Evolutionary conservation across 2,113 vertebrate genomes (phyloP), one percentile per base, ranked within the genome.

Genomic region (Myotis brandtii): DNA sequence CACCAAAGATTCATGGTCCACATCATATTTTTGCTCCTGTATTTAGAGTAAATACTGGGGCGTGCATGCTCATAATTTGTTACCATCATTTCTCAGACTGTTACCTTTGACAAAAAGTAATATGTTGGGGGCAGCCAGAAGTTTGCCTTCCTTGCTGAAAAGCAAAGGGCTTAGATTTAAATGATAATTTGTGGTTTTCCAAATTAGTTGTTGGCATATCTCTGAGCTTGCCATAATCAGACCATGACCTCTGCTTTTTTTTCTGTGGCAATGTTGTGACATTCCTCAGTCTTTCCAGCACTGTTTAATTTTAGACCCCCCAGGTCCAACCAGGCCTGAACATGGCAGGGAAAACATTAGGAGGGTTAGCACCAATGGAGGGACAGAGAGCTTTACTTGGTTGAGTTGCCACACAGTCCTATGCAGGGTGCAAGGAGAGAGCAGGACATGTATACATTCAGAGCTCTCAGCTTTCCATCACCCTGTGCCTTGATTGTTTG

Each of bases 11-110:
- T 95, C 84, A 91, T 2, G 46, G 64, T n/a, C 85, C 59, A 16
- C 37, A 87, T 89, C 89, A 54, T 77, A 91, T 80, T 64, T 89
- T 46, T 94, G 30, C 86, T 95, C 93, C 77, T 97, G 83, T 62
- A 73, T 94, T 52, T 89, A 30, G 86, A 82, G 30, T 77, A 66
- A 97, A 93, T 69, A 82, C 2, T 67, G 37, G 21, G 9, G 1
- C 3, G 2, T 85, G 81, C 85, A 79, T 70, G 64, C 6, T 59
- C 23, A 79, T 94, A 75, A 66, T 94, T 89, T 93, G 25, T 43
- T 89, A 54, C 66, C 67, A 56, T 83, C 11, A 48, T 97, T 97
- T 97, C 91, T 87, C 62, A 93, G 17, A 7, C 43, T 70, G 77
- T 27, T 23, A 76, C 4, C 48, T 54, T 95, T 95, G 43, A 54